Evolutionary conservation across 1,140 invertebrate genomes (phyloP), one percentile per base, ranked within the genome.

Genomic region (Nymphalis io): DNA sequence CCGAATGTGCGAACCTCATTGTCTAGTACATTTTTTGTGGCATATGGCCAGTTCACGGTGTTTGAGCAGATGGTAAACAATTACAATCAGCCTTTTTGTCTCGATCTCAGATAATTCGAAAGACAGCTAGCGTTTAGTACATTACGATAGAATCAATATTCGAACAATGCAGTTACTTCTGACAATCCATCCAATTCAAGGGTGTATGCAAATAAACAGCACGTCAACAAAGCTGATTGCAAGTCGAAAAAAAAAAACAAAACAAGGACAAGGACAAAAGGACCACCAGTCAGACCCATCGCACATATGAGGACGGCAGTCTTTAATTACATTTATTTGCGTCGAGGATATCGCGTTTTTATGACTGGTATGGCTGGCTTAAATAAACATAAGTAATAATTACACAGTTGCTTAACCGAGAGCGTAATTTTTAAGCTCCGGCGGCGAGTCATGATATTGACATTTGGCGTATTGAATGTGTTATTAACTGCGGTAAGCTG

Each of bases 1-100:
- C 79, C 77, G 79, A 87, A 90, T 90, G 83, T 86, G 83, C 82
- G 80, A 86, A 90, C 71, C 85, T 89, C 85, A 85, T 88, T 88
- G 88, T 87, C 81, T 85, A 80, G 72, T 73, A 60, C 71, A 83
- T 86, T 89, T 87, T 87, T 89, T 85, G 85, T 87, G 80, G 78
- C 80, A 79, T 85, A 87, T 82, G 82, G 78, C 78, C 79, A 80
- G 76, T 80, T 84, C 74, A 80, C 80, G 74, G 75, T 60, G 76
- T 81, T 82, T 79, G 65, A 73, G 62, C 76, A 82, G 73, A 76
- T 76, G 73, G 55, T 75, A 76, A 82, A 81, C 80, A 78, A 79
- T 75, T 74, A 63, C 55, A 57, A 46, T 5, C 16, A 44, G 51
- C n/a, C 57, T 60, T 71, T 75, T 72, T 62, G 68, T 73, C 62